Conservation (phyloP, 1,140 invertebrate species). For the Megalopta genalis region DNA sequence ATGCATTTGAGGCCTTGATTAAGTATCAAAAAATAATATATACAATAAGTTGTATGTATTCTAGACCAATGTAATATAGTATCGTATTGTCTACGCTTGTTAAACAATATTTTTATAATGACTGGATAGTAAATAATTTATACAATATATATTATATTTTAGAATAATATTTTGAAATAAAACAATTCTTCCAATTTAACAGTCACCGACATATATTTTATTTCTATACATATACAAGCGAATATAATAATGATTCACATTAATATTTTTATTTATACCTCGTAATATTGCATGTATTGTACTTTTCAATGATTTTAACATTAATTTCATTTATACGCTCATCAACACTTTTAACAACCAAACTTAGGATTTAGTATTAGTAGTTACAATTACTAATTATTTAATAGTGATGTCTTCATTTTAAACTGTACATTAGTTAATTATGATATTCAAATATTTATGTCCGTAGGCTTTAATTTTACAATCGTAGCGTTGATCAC, state of each 20-base stretch:
- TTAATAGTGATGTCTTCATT: background rate
- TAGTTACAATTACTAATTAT: too few species aligned
- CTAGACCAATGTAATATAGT: constrained; percentile 3
- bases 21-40: constrained; percentile 28
- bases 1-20: constrained; percentile 31
- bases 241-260: background rate
- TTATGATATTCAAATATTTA: background rate
- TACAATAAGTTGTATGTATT: background rate
- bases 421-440: background rate
- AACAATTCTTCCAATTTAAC: background rate
- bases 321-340: background rate
- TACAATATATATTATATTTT: constrained; percentile 8
- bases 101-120: constrained; percentile 33
- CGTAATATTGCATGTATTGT: background rate
- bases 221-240: too few species aligned
- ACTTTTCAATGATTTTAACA: background rate
- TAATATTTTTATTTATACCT: background rate
- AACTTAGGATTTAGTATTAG: too few species aligned
- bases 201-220: background rate
- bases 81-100: background rate
- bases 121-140: constrained; percentile 5
- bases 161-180: background rate
- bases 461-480: too few species aligned
- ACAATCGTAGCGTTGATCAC: too few species aligned
- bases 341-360: background rate